Conservation (phyloP, 1,140 invertebrate species). For the Temnothorax longispinosus region DNA sequence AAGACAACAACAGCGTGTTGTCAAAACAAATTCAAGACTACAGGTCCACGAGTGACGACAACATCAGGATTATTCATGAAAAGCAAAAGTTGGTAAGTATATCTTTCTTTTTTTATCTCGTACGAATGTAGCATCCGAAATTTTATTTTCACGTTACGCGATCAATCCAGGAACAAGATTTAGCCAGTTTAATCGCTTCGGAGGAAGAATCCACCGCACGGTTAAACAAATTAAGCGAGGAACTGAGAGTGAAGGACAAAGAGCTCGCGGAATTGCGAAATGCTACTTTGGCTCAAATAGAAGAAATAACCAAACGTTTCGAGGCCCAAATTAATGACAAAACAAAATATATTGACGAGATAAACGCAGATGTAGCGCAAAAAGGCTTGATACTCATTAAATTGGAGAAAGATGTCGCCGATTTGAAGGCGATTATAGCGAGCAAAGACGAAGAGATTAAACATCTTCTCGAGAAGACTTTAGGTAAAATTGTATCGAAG, state of each 20-base stretch:
- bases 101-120: conserved; percentile 26
- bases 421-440: conserved; percentile 78
- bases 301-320: conserved; percentile 78
- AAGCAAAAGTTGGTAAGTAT: conserved; percentile 75
- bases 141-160: background rate
- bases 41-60: conserved; percentile 58
- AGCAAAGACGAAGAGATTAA: conserved; percentile 84
- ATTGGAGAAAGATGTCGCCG: conserved; percentile 78
- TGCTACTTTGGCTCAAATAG: conserved; percentile 75
- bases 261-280: conserved; percentile 79
- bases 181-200: conserved; percentile 67
- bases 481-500: conserved; percentile 71
- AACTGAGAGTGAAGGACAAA: conserved; percentile 74
- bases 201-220: conserved; percentile 66
- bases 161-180: conserved; percentile 73
- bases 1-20: conserved; percentile 70
- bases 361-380: conserved; percentile 72
- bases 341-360: conserved; percentile 77
- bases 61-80: conserved; percentile 67
- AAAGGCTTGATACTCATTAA: conserved; percentile 76
- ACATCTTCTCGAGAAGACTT: conserved; percentile 80
- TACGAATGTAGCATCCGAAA: background rate
- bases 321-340: conserved; percentile 77
- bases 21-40: conserved; percentile 69
- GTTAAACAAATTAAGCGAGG: conserved; percentile 74